Evolutionary conservation across 2,888 invertebrate species (phyloP).

Genomic region (Bellardia pandia): DNA sequence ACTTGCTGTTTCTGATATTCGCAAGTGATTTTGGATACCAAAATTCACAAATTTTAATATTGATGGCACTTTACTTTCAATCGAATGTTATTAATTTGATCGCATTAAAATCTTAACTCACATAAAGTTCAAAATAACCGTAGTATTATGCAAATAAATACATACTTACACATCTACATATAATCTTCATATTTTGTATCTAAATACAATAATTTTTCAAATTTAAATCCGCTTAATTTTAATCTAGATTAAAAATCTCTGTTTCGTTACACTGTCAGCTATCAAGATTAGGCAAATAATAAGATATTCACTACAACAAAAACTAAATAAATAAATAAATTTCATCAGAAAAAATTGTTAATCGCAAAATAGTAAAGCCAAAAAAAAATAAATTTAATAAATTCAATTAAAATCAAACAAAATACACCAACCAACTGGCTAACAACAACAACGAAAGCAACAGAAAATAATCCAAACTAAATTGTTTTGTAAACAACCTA

Average conservation of each 20-base stretch:
- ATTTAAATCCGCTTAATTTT: conserved; percentile 11
- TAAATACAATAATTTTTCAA: not conserved
- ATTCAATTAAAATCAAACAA: conserved; percentile 62
- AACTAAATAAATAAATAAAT: conserved; percentile 16
- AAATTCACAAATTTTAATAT: too few relatives aligned
- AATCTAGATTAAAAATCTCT: conserved; percentile 4
- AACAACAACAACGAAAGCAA: conserved; percentile 6
- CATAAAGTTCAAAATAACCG: not conserved
- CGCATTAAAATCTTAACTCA: not conserved
- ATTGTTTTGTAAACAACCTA: conserved; percentile 57
- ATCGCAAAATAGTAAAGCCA: not conserved
- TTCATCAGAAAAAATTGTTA: conserved; percentile 12
- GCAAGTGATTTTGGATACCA: too few relatives aligned
- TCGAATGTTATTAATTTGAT: not conserved
- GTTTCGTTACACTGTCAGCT: conserved; percentile 38
- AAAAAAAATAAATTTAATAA: conserved; percentile 43
- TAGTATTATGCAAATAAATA: not conserved
- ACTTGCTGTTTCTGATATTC: too few relatives aligned
- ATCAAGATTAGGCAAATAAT: conserved; percentile 50
- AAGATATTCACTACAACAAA: conserved; percentile 21
- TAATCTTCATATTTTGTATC: not conserved
- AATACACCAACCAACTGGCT: conserved; percentile 18
- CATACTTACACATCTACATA: not conserved
- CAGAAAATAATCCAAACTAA: conserved; percentile 35
- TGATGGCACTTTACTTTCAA: too few relatives aligned